Evolutionary conservation across 2,888 invertebrate species (phyloP).

Genomic region (Noctua fimbriata): DNA sequence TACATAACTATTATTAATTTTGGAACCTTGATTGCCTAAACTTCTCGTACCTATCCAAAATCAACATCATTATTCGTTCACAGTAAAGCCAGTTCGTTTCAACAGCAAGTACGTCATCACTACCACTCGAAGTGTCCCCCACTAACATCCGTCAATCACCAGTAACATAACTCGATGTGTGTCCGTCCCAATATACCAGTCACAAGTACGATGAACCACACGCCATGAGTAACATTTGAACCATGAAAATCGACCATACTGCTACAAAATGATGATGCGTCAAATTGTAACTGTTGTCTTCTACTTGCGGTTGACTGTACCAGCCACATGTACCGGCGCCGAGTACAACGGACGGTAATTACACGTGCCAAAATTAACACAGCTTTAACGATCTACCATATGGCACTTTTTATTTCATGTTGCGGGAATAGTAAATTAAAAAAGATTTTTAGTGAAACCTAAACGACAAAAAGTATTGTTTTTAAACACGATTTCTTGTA

Average conservation of each 20-base stretch:
- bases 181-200: constrained; percentile 42
- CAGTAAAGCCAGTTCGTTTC: not conserved
- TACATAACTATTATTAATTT: too few species aligned
- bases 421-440: not conserved
- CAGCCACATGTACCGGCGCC: constrained; percentile 34
- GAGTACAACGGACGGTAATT: constrained; percentile 43
- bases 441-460: not conserved
- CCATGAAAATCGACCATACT: not conserved
- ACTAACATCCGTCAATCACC: constrained; percentile 41
- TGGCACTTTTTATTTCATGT: constrained; percentile 17
- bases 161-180: constrained; percentile 43
- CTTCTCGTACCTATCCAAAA: constrained; percentile 1
- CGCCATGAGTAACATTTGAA: not conserved
- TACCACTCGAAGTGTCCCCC: constrained; percentile 3
- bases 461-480: not conserved
- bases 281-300: not conserved
- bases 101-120: constrained; percentile 26
- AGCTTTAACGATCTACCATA: constrained; percentile 39
- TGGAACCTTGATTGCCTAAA: not conserved
- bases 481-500: not conserved
- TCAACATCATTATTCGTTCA: constrained; percentile 11
- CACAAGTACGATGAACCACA: not conserved
- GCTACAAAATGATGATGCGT: not conserved
- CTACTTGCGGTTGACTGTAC: constrained; percentile 14
- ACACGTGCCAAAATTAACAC: constrained; percentile 49